Percentiles rank a stretch among this genome's conserved stretches.
phyloP scores from a whole-genome alignment of 2,797 vertebrate species.

The Syngnathus rostellatus region DNA sequence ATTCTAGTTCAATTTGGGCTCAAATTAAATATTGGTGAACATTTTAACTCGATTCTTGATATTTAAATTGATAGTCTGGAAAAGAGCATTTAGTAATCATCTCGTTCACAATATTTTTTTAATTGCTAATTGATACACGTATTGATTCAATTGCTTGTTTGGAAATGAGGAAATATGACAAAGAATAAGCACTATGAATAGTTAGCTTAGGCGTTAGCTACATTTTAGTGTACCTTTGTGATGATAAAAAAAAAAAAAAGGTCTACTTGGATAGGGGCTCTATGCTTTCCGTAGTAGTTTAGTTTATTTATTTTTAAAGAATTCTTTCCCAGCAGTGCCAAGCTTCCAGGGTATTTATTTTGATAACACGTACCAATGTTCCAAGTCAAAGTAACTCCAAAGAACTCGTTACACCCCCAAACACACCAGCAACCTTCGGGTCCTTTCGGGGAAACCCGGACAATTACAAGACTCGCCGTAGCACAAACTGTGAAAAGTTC shows the following conservation, averaged over 20 bases:
- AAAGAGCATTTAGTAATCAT: no score
- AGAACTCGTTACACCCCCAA: slow-evolving; percentile 63
- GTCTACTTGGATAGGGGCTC: slow-evolving; percentile 61
- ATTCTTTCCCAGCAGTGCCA: slow-evolving; percentile 66
- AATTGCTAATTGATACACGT: background rate
- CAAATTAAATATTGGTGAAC: no score
- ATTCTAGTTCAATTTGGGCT: background rate
- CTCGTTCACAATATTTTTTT: background rate
- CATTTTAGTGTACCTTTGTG: slow-evolving; percentile 62
- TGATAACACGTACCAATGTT: slow-evolving; percentile 68
- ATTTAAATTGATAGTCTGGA: no score
- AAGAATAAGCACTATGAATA: slow-evolving; percentile 56
- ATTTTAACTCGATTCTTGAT: no score
- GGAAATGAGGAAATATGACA: slow-evolving; percentile 33
- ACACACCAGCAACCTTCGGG: slow-evolving; percentile 69
- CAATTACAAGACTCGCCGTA: slow-evolving; percentile 6
- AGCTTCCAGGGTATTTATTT: slow-evolving; percentile 70
- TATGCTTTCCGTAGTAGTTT: slow-evolving; percentile 66
- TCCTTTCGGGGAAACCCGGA: slow-evolving; percentile 35
- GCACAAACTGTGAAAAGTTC: slow-evolving; percentile 5
- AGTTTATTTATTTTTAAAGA: slow-evolving; percentile 60
- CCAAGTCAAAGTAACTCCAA: slow-evolving; percentile 54
- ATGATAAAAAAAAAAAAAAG: slow-evolving; percentile 37
- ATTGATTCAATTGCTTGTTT: slow-evolving; percentile 27
- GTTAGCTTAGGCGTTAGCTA: slow-evolving; percentile 57